Percentiles rank a stretch among this genome's conserved stretches.
phyloP scores from a whole-genome alignment of 2,113 vertebrate genomes.

The Psilopogon haemacephalus region DNA sequence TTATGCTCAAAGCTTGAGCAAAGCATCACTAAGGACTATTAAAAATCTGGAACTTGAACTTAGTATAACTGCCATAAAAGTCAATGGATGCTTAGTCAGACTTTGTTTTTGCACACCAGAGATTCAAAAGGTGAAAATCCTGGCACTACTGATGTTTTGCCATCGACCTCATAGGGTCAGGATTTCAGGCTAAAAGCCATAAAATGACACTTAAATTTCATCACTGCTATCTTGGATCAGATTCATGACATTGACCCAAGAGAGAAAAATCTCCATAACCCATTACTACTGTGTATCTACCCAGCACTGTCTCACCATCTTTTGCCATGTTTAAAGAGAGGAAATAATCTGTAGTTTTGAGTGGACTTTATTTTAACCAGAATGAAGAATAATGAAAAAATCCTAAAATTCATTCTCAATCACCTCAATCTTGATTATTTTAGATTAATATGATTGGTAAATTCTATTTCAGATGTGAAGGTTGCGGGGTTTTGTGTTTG shows the following conservation, averaged over 20 bases:
- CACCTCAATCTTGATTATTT: conserved; percentile 34
- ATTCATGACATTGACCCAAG: conserved; percentile 37
- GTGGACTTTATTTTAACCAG: conserved; percentile 18
- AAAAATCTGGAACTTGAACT: conserved; percentile 24
- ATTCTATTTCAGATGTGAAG: conserved; percentile 19
- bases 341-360: conserved; percentile 11
- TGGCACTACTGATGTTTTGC: conserved; percentile 2
- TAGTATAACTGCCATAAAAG: neutral
- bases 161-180: conserved; percentile 12
- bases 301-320: neutral
- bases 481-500: neutral
- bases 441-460: conserved; percentile 49
- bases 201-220: conserved; percentile 3
- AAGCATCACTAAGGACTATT: neutral
- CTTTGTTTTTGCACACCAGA: neutral
- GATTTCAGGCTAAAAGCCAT: conserved; percentile 32
- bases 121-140: conserved; percentile 44
- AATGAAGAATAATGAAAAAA: conserved; percentile 9
- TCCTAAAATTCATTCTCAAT: neutral
- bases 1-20: neutral
- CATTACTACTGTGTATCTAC: neutral
- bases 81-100: conserved; percentile 29
- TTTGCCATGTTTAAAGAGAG: neutral
- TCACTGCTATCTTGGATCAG: conserved; percentile 19
- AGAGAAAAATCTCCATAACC: conserved; percentile 34